These are phyloP conservation scores for Xestobium rufovillosum DNA, from an alignment of 2,888 invertebrate species.

Conservation along the genomic window DNA sequence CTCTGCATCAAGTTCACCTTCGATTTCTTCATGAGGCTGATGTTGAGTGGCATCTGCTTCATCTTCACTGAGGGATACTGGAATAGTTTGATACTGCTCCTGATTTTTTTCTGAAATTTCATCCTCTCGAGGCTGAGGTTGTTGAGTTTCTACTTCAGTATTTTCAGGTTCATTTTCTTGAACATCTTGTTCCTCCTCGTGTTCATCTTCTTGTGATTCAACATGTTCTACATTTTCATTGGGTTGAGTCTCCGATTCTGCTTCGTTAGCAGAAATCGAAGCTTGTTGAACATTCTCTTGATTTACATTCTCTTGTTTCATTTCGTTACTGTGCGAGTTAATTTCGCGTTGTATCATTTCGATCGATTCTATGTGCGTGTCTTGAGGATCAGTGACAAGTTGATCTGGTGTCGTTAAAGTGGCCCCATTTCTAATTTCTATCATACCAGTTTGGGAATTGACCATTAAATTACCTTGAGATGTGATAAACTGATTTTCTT, in stretches of 20 bases:
- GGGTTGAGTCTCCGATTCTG: not conserved
- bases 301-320: slow-evolving; percentile 8
- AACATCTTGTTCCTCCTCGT: slow-evolving; percentile 4
- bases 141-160: slow-evolving; percentile 8
- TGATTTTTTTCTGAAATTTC: no score
- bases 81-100: no score
- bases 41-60: slow-evolving; percentile 8
- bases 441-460: slow-evolving; percentile 40
- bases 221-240: not conserved
- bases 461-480: slow-evolving; percentile 42
- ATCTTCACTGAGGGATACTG: slow-evolving; percentile 5
- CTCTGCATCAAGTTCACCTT: slow-evolving; percentile 4
- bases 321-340: slow-evolving; percentile 27
- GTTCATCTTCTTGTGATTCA: slow-evolving; percentile 2
- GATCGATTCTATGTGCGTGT: slow-evolving; percentile 38
- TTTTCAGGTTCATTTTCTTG: slow-evolving; percentile 11
- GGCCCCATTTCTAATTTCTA: slow-evolving; percentile 36
- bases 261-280: not conserved
- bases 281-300: slow-evolving; percentile 1
- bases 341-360: slow-evolving; percentile 43
- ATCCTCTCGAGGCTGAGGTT: no score
- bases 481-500: slow-evolving; percentile 49
- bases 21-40: no score
- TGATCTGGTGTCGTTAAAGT: slow-evolving; percentile 29
- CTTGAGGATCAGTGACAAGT: slow-evolving; percentile 26